Conservation (phyloP, 2,113 vertebrate species). For the Festucalex cinctus region DNA sequence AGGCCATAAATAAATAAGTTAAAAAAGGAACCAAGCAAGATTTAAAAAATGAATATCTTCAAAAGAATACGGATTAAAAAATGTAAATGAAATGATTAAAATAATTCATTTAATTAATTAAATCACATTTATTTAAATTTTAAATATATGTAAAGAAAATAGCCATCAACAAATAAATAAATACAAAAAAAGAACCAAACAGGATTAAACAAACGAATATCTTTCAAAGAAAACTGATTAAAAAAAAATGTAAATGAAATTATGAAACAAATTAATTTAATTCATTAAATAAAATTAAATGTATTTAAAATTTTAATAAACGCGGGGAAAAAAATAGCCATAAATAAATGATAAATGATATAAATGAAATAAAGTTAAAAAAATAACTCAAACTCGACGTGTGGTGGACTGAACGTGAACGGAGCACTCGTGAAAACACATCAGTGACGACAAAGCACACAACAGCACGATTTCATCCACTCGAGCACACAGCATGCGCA, state of each 20-base stretch:
- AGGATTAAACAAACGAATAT: too few species aligned
- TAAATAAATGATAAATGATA: too few species aligned
- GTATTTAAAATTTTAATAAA: background rate
- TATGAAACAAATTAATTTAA: too few species aligned
- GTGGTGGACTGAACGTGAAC: conserved; percentile 14
- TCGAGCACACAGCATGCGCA: conserved; percentile 24
- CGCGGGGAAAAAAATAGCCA: background rate
- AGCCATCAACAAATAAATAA: background rate
- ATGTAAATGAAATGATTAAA: too few species aligned
- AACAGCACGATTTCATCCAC: conserved; percentile 10
- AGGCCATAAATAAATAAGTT: background rate
- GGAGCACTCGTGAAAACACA: background rate
- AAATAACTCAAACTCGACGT: conserved; percentile 12
- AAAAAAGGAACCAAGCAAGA: too few species aligned
- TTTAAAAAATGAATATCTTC: too few species aligned
- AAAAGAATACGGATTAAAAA: too few species aligned
- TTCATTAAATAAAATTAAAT: background rate
- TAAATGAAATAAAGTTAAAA: too few species aligned
- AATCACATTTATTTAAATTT: background rate
- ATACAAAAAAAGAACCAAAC: too few species aligned
- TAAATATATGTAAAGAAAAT: background rate
- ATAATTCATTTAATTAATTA: too few species aligned
- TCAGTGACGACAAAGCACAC: conserved; percentile 18
- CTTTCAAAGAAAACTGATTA: too few species aligned
- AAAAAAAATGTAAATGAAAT: too few species aligned